A percentile compares a stretch with the other conserved stretches of the same genome.
These are phyloP conservation scores for Oenanthe melanoleuca DNA, from an alignment of 2,113 vertebrate species.

Conservation along the genomic window DNA sequence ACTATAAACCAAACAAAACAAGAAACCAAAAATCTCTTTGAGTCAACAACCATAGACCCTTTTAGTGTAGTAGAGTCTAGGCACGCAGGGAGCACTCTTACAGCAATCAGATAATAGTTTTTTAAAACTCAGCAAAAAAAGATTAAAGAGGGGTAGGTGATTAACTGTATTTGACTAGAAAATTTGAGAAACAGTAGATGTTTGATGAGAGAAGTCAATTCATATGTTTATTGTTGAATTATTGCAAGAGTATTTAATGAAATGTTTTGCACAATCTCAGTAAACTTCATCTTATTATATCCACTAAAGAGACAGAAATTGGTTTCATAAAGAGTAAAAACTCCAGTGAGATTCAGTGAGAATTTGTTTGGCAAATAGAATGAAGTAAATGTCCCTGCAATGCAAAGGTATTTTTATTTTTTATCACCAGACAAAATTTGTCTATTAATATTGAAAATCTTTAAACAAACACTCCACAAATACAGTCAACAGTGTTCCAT, in stretches of 20 bases:
- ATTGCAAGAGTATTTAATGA: not conserved
- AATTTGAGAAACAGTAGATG: not conserved
- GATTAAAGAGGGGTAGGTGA: not conserved
- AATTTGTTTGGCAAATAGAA: not conserved
- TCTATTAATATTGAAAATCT: not conserved
- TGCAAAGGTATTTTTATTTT: conserved; percentile 11
- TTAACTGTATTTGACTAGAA: not conserved
- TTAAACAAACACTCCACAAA: not conserved
- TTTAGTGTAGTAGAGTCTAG: not conserved
- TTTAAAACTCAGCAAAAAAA: not conserved
- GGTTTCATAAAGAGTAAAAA: not conserved
- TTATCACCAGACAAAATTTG: not conserved
- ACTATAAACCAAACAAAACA: not conserved
- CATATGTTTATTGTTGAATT: not conserved
- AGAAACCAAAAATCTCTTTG: not conserved
- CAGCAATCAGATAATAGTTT: not conserved
- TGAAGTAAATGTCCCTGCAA: not conserved
- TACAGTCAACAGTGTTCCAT: not conserved
- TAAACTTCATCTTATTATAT: not conserved
- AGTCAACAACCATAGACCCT: not conserved
- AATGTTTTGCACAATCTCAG: not conserved
- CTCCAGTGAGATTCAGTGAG: not conserved
- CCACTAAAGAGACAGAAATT: not conserved
- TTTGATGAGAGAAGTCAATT: not conserved
- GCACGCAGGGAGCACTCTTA: not conserved